A percentile compares a stretch with the other conserved stretches of the same genome.
Conservation (phyloP, 2,888 invertebrate species). For the Germaria angustata region DNA sequence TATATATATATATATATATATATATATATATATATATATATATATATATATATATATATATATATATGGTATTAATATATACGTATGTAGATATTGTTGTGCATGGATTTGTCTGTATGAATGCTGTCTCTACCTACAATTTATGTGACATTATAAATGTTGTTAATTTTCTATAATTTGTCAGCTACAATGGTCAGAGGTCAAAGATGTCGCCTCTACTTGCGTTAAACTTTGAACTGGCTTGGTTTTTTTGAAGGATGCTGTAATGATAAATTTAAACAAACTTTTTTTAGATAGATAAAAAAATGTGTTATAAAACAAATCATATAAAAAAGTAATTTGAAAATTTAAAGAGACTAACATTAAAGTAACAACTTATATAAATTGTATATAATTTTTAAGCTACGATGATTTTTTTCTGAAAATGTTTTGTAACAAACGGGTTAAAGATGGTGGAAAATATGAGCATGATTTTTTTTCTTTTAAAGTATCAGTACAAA, state of each 20-base stretch:
- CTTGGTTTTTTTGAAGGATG: slow-evolving; percentile 4
- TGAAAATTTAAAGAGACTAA: background rate
- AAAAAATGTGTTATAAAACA: slow-evolving; percentile 1
- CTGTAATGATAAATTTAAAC: slow-evolving; percentile 1
- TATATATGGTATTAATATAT: too few relatives aligned
- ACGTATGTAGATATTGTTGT: background rate
- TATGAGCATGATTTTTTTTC: background rate
- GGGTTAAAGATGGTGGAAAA: background rate
- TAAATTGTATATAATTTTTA: too few relatives aligned
- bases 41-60: background rate
- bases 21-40: too few relatives aligned
- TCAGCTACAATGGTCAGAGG: slow-evolving; percentile 52
- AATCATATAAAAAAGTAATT: background rate
- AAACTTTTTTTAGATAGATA: background rate
- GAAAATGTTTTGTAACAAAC: background rate
- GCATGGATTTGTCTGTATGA: background rate
- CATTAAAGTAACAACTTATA: too few relatives aligned
- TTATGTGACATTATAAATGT: slow-evolving; percentile 47
- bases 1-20: background rate
- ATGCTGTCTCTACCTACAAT: background rate
- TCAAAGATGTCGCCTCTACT: slow-evolving; percentile 32
- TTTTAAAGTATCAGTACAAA: too few relatives aligned
- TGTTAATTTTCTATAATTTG: slow-evolving; percentile 62
- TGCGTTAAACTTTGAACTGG: slow-evolving; percentile 25
- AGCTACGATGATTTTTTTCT: too few relatives aligned